Percentiles rank a stretch among this genome's conserved stretches.
Evolutionary conservation across 1,140 invertebrate genomes (phyloP).

Genomic region (Homalodisca vitripennis): DNA sequence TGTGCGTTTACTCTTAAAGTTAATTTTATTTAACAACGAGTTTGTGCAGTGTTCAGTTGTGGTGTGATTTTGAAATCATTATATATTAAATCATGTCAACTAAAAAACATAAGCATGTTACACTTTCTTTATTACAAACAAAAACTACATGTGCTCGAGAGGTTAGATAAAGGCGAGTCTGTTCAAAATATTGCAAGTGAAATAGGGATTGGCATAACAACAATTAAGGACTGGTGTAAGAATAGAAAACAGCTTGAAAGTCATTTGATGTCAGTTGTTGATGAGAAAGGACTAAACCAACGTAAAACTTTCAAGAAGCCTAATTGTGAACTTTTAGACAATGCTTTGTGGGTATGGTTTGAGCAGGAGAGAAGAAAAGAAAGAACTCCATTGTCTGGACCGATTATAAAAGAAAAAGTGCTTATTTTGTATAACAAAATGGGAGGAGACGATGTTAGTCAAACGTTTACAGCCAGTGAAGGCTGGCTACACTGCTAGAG

Average conservation of each 20-base stretch:
- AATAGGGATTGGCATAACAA: conserved; percentile 7
- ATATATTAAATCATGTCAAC: conserved; percentile 5
- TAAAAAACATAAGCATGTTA: conserved; percentile 8
- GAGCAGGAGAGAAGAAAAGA: too few relatives aligned
- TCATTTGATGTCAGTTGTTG: conserved; percentile 4
- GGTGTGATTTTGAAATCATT: too few relatives aligned
- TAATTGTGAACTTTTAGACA: background rate
- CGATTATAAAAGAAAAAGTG: background rate
- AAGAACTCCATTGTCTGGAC: too few relatives aligned
- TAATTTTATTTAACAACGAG: too few relatives aligned
- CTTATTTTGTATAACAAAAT: conserved; percentile 8
- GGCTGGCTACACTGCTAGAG: background rate
- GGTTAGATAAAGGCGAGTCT: conserved; percentile 5
- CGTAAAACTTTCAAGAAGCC: conserved; percentile 7
- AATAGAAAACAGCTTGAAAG: conserved; percentile 13
- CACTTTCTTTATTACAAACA: background rate
- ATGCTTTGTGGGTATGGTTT: too few relatives aligned
- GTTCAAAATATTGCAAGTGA: too few relatives aligned
- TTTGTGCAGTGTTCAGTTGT: too few relatives aligned
- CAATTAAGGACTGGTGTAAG: conserved; percentile 16
- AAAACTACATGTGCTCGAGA: background rate
- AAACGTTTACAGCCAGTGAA: conserved; percentile 11
- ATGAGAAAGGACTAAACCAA: background rate
- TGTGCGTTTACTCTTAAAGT: too few relatives aligned
- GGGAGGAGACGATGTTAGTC: background rate